Evolutionary conservation across 2,113 vertebrate genomes (phyloP).

Genomic region (Spea multiplicata): DNA sequence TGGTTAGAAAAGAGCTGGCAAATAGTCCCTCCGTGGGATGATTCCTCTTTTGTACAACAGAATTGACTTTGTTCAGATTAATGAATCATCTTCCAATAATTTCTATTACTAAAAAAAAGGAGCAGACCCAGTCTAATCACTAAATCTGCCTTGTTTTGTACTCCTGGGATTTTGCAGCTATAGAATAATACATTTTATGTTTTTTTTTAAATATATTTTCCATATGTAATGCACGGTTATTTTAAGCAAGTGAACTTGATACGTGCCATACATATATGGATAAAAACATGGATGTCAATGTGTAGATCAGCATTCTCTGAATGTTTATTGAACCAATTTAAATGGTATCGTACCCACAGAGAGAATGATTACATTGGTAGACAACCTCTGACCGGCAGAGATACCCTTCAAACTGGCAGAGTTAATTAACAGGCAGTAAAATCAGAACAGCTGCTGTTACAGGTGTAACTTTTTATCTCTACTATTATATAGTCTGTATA

Average conservation of each 20-base stretch:
- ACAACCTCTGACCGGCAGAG: no score
- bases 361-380: no score
- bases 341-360: no score
- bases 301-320: no score
- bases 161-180: slow-evolving; percentile 37
- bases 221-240: slow-evolving; percentile 25
- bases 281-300: no score
- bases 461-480: no score
- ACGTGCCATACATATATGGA: no score
- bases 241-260: slow-evolving; percentile 22
- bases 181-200: slow-evolving; percentile 33
- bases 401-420: no score
- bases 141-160: slow-evolving; percentile 44
- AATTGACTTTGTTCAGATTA: slow-evolving; percentile 47
- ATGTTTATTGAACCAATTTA: no score
- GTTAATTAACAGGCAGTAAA: no score
- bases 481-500: no score
- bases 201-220: not conserved
- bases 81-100: slow-evolving; percentile 49
- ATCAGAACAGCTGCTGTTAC: no score
- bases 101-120: slow-evolving; percentile 41
- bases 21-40: slow-evolving; percentile 43
- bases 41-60: slow-evolving; percentile 46
- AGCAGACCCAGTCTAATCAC: slow-evolving; percentile 27
- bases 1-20: slow-evolving; percentile 36